Percentiles rank a stretch among this genome's conserved stretches.
Conservation (phyloP, 2,888 invertebrate species). For the Lithosia quadra region DNA sequence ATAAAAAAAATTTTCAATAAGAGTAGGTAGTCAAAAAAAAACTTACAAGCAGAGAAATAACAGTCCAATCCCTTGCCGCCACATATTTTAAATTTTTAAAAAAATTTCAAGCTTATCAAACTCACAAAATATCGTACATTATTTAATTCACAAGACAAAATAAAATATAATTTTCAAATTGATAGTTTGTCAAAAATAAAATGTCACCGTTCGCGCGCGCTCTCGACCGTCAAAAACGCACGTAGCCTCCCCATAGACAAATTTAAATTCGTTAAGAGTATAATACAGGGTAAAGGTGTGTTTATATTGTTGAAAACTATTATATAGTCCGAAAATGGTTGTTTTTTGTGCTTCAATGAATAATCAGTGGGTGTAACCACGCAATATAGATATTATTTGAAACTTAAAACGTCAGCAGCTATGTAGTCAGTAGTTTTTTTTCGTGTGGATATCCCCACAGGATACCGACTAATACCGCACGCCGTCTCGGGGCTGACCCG, state of each 20-base stretch:
- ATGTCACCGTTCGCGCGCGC: constrained; percentile 21
- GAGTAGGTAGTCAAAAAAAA: neutral
- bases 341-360: no score
- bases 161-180: neutral
- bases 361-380: no score
- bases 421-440: no score
- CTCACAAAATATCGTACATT: neutral
- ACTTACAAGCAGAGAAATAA: constrained; percentile 16
- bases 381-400: no score
- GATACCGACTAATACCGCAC: no score
- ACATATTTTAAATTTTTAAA: neutral
- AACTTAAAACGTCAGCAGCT: no score
- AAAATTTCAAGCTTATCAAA: neutral
- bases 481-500: no score
- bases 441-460: no score
- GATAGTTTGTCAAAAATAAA: neutral
- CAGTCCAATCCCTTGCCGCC: neutral
- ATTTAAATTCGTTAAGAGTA: constrained; percentile 16
- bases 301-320: constrained; percentile 9
- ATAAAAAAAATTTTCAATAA: neutral
- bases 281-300: constrained; percentile 21
- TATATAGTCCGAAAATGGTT: no score
- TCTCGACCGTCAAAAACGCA: neutral
- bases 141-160: neutral
- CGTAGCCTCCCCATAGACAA: constrained; percentile 1